These are phyloP conservation scores for Acinonyx jubatus DNA, from an alignment of 2,113 vertebrate species.

Conservation along the genomic window DNA sequence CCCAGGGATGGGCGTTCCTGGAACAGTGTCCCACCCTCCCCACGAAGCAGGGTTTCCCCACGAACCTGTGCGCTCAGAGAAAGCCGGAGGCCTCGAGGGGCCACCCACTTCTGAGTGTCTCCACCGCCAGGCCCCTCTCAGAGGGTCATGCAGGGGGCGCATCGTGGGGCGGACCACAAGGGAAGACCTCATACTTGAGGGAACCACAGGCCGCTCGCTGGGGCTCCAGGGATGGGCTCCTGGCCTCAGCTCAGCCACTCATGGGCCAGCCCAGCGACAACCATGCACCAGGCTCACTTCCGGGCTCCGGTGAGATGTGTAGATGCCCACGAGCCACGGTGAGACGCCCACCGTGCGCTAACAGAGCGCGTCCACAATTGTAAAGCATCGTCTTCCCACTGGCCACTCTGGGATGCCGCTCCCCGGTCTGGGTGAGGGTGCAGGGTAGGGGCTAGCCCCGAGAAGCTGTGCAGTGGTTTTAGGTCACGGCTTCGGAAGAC, in stretches of 20 bases:
- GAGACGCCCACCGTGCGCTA: background rate
- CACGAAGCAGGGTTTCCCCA: background rate
- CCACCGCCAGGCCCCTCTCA: fast-evolving
- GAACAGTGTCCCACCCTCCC: fast-evolving
- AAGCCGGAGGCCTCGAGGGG: background rate
- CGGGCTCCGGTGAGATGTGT: fast-evolving
- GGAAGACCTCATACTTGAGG: background rate
- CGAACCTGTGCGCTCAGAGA: fast-evolving
- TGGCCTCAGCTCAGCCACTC: background rate
- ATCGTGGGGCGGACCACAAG: fast-evolving
- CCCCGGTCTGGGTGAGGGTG: background rate
- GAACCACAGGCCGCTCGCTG: fast-evolving
- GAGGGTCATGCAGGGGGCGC: fast-evolving
- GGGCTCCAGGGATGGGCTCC: background rate
- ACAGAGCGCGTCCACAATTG: fast-evolving
- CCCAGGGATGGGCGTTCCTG: fast-evolving
- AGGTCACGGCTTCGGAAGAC: background rate
- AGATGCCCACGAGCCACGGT: too few relatives aligned
- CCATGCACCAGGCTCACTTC: fast-evolving
- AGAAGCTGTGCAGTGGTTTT: background rate
- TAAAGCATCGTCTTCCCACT: fast-evolving
- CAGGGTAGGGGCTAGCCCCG: fast-evolving
- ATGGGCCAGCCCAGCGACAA: background rate
- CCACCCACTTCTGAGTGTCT: fast-evolving
- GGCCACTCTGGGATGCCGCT: fast-evolving